Conservation (phyloP, 2,888 invertebrate species). For the Ennomos quercinarius region DNA sequence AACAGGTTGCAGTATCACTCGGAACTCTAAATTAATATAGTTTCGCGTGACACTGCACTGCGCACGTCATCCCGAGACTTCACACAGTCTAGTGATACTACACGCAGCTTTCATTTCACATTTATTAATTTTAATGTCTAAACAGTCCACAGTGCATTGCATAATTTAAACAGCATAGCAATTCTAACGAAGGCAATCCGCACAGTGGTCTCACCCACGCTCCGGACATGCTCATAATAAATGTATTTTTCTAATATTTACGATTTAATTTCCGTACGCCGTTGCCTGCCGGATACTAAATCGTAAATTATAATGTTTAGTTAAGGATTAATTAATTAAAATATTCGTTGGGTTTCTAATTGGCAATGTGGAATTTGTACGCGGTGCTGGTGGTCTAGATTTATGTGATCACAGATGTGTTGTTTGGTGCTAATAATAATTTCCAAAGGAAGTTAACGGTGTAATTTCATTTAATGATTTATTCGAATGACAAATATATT, state of each 20-base stretch:
- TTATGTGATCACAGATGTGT: neutral
- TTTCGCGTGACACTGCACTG: no score
- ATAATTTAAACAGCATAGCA: slow-evolving; percentile 14
- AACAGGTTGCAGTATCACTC: no score
- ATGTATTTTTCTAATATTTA: slow-evolving; percentile 69
- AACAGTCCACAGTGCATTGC: slow-evolving; percentile 1
- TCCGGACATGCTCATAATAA: slow-evolving; percentile 27
- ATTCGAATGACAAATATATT: no score
- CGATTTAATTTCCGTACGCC: slow-evolving; percentile 64
- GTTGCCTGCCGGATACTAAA: slow-evolving; percentile 36
- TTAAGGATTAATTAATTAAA: slow-evolving; percentile 47
- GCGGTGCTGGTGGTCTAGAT: neutral
- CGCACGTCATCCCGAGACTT: no score
- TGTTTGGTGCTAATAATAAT: no score
- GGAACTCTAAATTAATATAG: no score
- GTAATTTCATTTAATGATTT: no score
- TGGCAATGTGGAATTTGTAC: slow-evolving; percentile 41
- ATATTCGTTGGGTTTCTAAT: slow-evolving; percentile 36
- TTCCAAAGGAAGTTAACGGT: no score
- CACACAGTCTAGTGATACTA: no score
- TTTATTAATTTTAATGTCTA: neutral
- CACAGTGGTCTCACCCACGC: slow-evolving; percentile 10
- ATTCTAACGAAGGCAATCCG: slow-evolving; percentile 21
- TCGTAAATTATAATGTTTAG: slow-evolving; percentile 50
- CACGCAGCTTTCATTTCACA: no score